Base-by-base conservation (phyloP, 1,140 invertebrate genomes). In the Manduca sexta region DNA sequence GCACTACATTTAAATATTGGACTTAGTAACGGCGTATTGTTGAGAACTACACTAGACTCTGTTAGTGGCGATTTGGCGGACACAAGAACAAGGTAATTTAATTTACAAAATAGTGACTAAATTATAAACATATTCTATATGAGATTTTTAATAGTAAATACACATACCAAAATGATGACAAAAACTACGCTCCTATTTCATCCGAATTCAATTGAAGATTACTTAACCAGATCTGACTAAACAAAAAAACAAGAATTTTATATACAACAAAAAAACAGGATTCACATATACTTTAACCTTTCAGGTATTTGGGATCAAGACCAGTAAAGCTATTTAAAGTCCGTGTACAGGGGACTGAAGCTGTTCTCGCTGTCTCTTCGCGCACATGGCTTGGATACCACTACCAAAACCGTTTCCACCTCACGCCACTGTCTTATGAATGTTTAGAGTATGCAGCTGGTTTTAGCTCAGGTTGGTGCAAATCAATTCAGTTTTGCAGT, bases 301-400 rank as follows among this genome's bases (percentile, higher is more conserved):
- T 74, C 45, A 86, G 77, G 48, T 99, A 99, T 81, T 86, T 99
- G 13, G 98, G 98, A 21, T 97, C 96, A 0, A 88, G 96, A 47
- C 94, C 98, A 0, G 98, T 99, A 0, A 99, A 99, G 86, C 86
- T 99, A 0, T 99, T 99, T 75, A 91, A 97, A 67, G 97, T 99
- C 30, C 88, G 86, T 59, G 98, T 99, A 90, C 97, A 99, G 78
- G 96, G 95, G 7, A 93, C 93, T 44, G 97, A 99, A 86, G 97
- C 98, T 5, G 97, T 99, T 0, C 82, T 99, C 6, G 98, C 98
- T 1, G 98, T 99, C 90, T 99, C 98, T 1, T 98, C 96, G 60
- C 90, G 98, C 55, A 97, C 97, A 0, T 99, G 98, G 98, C 86
- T 99, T 0, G 98, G 97, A 77, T 99, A 99, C 69, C 97, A 97